phyloP scores from a whole-genome alignment of 2,113 vertebrate species.

The Platycercus adscitus region DNA sequence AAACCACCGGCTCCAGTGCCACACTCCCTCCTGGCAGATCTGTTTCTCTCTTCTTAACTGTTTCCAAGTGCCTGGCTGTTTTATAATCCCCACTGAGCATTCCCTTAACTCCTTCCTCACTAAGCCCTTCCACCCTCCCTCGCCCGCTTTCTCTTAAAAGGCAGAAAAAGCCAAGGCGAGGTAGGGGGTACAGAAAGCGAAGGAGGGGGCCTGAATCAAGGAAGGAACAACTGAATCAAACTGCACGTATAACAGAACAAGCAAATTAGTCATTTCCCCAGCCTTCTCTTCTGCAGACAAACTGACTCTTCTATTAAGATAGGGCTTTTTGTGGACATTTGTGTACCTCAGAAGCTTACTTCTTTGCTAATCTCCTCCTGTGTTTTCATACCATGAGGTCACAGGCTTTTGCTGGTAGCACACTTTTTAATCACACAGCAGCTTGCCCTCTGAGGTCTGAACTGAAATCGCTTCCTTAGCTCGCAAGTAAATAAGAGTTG shows the following conservation, averaged over 20 bases:
- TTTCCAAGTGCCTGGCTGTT: constrained; percentile 64
- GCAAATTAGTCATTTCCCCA: constrained; percentile 23
- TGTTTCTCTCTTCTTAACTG: constrained; percentile 69
- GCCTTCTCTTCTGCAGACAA: constrained; percentile 2
- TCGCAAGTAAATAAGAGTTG: constrained; percentile 9
- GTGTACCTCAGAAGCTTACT: constrained; percentile 21
- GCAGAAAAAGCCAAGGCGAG: constrained; percentile 25
- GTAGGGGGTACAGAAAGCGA: background rate
- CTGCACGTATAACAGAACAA: background rate
- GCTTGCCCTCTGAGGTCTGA: background rate
- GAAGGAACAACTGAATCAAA: constrained; percentile 51
- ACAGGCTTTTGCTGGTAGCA: background rate
- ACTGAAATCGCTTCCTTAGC: background rate
- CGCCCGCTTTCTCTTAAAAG: background rate
- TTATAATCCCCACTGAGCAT: constrained; percentile 62
- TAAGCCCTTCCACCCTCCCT: constrained; percentile 35
- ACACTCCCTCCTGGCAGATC: constrained; percentile 65
- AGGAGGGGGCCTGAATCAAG: constrained; percentile 34
- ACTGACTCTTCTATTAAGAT: background rate
- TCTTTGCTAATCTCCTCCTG: constrained; percentile 41
- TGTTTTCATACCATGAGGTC: constrained; percentile 38
- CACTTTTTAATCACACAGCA: background rate
- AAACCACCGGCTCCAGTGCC: constrained; percentile 52
- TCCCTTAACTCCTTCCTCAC: constrained; percentile 62
- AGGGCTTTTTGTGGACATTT: background rate